Evolutionary conservation across 1,140 invertebrate genomes (phyloP).

Genomic region (Bombus vancouverensis): DNA sequence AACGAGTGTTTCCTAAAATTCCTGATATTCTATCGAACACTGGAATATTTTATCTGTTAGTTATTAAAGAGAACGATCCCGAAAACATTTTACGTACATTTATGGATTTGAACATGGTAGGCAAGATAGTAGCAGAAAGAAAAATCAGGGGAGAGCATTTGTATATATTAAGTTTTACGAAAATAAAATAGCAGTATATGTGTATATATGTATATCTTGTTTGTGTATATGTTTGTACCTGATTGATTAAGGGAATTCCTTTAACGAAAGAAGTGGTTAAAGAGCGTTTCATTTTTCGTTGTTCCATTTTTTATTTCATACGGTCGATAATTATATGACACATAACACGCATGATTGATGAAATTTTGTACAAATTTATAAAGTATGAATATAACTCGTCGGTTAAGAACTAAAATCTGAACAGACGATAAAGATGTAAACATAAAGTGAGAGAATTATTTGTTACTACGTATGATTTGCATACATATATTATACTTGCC

Average conservation of each 20-base stretch:
- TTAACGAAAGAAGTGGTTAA: background rate
- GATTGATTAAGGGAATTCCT: background rate
- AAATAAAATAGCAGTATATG: slow-evolving; percentile 10
- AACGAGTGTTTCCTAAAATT: slow-evolving; percentile 88
- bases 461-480: background rate
- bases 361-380: background rate
- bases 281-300: background rate
- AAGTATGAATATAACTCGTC: background rate
- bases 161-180: slow-evolving; percentile 84
- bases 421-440: background rate
- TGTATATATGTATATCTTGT: background rate
- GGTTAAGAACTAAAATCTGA: background rate
- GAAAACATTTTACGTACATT: slow-evolving; percentile 88
- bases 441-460: background rate
- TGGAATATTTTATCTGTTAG: slow-evolving; percentile 93
- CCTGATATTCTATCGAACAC: slow-evolving; percentile 86
- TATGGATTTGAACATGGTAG: slow-evolving; percentile 84
- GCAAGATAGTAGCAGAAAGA: slow-evolving; percentile 86
- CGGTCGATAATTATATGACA: background rate
- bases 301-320: background rate
- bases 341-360: background rate
- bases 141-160: slow-evolving; percentile 89
- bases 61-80: slow-evolving; percentile 93
- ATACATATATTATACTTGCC: background rate
- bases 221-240: background rate